Percentiles rank a stretch among this genome's conserved stretches.
phyloP scores from a whole-genome alignment of 2,113 vertebrate genomes.

The Gambusia holbrooki region DNA sequence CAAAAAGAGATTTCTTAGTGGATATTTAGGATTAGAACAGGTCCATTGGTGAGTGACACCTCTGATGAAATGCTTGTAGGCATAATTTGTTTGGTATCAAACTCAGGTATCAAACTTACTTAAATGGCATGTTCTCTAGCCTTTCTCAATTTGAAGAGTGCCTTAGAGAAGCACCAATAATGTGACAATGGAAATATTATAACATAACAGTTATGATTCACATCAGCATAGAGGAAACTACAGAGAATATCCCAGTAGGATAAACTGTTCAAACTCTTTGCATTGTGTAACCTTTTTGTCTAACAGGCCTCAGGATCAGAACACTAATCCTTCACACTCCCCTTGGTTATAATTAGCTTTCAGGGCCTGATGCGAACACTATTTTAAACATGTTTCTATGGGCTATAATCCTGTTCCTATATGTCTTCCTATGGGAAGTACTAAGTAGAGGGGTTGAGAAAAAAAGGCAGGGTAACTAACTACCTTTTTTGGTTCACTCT shows the following conservation, averaged over 20 bases:
- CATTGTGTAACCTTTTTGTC: slow-evolving; percentile 57
- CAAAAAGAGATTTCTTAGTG: slow-evolving; percentile 22
- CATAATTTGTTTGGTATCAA: slow-evolving; percentile 7
- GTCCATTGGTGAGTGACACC: slow-evolving; percentile 42
- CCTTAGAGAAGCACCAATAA: background rate
- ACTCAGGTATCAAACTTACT: background rate
- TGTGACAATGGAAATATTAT: background rate
- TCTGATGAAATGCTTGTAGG: slow-evolving; percentile 22
- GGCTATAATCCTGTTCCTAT: slow-evolving; percentile 52
- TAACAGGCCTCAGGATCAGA: slow-evolving; percentile 82
- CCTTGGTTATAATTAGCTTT: slow-evolving; percentile 65
- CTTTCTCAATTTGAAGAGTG: background rate
- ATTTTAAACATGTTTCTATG: slow-evolving; percentile 62
- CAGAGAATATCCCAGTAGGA: slow-evolving; percentile 45
- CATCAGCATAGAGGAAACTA: slow-evolving; percentile 39
- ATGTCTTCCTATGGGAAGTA: slow-evolving; percentile 22
- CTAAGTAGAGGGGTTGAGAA: background rate
- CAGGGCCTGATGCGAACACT: slow-evolving; percentile 46
- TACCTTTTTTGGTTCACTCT: slow-evolving; percentile 18
- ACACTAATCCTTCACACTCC: slow-evolving; percentile 84
- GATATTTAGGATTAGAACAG: slow-evolving; percentile 33
- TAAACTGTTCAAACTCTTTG: slow-evolving; percentile 57
- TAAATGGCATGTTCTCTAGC: background rate
- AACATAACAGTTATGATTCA: slow-evolving; percentile 14
- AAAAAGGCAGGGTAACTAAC: background rate